Evolutionary conservation across 92 coral and sea anemone species (phyloP), one percentile per base, ranked within the genome.

Genomic region (Chrysogorgia sp.): DNA sequence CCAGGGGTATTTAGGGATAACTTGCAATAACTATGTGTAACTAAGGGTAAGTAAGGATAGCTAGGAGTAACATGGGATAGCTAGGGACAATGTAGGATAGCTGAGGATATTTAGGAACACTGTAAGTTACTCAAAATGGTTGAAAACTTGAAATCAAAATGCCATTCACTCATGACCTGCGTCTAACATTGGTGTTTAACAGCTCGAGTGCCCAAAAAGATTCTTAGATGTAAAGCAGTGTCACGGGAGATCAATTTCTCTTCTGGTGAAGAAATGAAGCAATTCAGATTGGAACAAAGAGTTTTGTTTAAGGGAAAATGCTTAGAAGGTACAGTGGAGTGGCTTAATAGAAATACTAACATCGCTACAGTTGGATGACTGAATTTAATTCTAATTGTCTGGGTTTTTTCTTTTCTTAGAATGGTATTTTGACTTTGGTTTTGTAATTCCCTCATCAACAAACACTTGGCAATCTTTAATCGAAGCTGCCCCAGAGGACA

Each of bases 401-500:
- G 32, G 43, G 5, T 37, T 37, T 37, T 34, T 43, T 47, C 15
- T 75, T 3, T 58, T 52, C 37, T 30, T 81, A 94, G 98, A 94
- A 61, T 94, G 98, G 99, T 96, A 83, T 84, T 96, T 96, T 85
- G 97, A 96, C 69, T 96, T 96, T 87, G 99, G 99, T 50, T 96
- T 96, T 88, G 99, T 96, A 24, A 96, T 96, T 53, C 99, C 99
- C 17, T 87, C 97, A 48, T 96, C 99, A 45, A 96, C 99, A 14
- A 96, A 96, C 88, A 96, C 99, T 13, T 96, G 99, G 99, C 99
- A 96, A 80, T 96, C 99, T 7, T 76, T 96, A 70, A 96, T 96
- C 50, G 99, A 96, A 75, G 99, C 99, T n/a, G 99, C 99, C 10
- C 99, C 99, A 17, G 99, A 96, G 71, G 92, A 96, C 37, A 97